phyloP scores from a whole-genome alignment of 2,888 invertebrate species.

The Agrotis puta region DNA sequence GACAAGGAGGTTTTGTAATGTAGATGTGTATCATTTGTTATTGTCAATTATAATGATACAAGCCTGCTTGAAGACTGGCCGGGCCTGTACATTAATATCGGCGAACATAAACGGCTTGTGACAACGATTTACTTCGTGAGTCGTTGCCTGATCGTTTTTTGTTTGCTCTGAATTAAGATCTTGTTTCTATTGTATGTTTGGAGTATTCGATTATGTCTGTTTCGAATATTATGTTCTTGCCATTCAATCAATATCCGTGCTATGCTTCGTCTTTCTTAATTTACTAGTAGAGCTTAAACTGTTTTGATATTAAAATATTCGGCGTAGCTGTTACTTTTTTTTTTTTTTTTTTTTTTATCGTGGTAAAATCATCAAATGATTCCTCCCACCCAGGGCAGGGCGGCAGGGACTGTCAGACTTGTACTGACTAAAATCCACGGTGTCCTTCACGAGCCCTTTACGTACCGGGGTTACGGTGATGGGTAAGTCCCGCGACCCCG shows the following conservation, averaged over 20 bases:
- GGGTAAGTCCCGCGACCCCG: too few species aligned
- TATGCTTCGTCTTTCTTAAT: background rate
- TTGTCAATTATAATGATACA: slow-evolving; percentile 84
- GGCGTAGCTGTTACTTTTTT: too few species aligned
- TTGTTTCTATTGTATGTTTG: slow-evolving; percentile 32
- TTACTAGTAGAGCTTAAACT: background rate
- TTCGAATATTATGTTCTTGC: background rate
- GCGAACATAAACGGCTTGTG: slow-evolving; percentile 47
- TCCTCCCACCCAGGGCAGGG: too few species aligned
- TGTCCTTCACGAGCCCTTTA: too few species aligned
- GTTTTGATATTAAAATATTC: too few species aligned
- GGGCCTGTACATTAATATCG: slow-evolving; percentile 48
- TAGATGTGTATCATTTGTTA: slow-evolving; percentile 81
- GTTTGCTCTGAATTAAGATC: slow-evolving; percentile 39
- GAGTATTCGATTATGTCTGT: slow-evolving; percentile 4
- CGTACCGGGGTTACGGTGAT: too few species aligned
- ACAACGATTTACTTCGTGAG: slow-evolving; percentile 48
- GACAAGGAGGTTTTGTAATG: slow-evolving; percentile 63
- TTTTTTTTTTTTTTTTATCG: too few species aligned
- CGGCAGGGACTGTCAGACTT: too few species aligned
- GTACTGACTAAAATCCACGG: too few species aligned
- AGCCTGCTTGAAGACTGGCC: slow-evolving; percentile 66
- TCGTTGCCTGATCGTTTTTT: slow-evolving; percentile 36
- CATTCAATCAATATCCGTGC: background rate
- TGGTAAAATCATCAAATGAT: too few species aligned